A percentile compares a stretch with the other conserved stretches of the same genome.
Evolutionary conservation across 2,888 invertebrate species (phyloP).

Genomic region (Acrobasis repandana): DNA sequence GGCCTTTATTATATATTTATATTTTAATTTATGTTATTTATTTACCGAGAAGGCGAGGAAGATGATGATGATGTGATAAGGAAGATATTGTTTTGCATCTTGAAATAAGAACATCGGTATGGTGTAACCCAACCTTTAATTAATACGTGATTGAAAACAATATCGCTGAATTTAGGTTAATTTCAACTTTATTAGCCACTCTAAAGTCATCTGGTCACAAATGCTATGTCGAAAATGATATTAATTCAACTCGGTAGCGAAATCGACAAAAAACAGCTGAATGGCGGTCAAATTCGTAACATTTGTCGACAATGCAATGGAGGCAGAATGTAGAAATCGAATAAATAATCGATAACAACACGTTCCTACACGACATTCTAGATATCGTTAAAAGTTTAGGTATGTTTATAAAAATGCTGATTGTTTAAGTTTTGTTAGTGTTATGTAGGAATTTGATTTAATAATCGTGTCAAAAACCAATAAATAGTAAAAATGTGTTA

Average conservation of each 20-base stretch:
- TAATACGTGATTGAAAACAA: neutral
- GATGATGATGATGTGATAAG: too few species aligned
- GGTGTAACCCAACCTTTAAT: neutral
- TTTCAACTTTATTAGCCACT: neutral
- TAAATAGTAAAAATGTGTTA: neutral
- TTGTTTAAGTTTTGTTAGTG: neutral
- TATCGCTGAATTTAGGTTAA: slow-evolving; percentile 4
- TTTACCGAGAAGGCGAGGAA: too few species aligned
- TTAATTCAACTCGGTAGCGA: slow-evolving; percentile 7
- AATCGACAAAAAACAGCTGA: slow-evolving; percentile 1
- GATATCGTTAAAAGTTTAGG: neutral
- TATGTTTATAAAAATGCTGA: neutral
- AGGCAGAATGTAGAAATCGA: neutral
- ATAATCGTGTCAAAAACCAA: too few species aligned
- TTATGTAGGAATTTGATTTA: neutral
- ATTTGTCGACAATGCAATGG: neutral
- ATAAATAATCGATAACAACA: neutral
- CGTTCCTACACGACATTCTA: neutral
- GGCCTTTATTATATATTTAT: too few species aligned
- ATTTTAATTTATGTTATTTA: too few species aligned
- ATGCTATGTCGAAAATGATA: slow-evolving; percentile 1
- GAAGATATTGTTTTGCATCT: neutral
- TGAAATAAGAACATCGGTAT: neutral
- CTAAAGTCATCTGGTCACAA: neutral
- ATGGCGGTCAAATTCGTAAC: slow-evolving; percentile 6